These are phyloP conservation scores for Lontra canadensis DNA, from an alignment of 2,113 vertebrate species.

Conservation along the genomic window DNA sequence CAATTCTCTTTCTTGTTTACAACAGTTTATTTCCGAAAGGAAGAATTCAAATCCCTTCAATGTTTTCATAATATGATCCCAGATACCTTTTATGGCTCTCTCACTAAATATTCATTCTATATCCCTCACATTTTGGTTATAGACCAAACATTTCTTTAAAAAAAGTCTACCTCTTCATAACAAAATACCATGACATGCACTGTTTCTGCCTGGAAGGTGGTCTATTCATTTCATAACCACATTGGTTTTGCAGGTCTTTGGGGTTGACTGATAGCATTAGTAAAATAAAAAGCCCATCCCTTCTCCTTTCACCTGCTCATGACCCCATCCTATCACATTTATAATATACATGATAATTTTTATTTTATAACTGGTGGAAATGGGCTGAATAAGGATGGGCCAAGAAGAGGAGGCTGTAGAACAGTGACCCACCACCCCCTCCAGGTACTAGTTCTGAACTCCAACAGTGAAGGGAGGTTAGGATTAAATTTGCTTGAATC, in stretches of 20 bases:
- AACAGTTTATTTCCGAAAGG: neutral
- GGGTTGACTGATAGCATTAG: neutral
- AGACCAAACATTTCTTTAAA: neutral
- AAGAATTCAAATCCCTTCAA: neutral
- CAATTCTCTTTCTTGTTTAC: neutral
- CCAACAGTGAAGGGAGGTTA: neutral
- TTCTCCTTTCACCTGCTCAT: neutral
- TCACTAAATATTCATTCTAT: neutral
- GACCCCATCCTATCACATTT: neutral
- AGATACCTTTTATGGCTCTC: neutral
- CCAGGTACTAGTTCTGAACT: neutral
- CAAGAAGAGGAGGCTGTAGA: neutral
- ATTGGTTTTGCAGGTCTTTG: neutral
- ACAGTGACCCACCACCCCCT: rapidly evolving
- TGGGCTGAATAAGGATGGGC: neutral
- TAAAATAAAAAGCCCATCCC: neutral
- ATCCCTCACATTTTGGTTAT: neutral
- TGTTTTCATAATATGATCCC: neutral
- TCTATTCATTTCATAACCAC: neutral
- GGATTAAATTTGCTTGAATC: neutral
- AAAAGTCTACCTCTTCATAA: neutral
- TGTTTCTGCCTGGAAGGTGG: neutral
- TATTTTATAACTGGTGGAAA: neutral
- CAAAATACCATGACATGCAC: neutral
- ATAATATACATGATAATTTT: neutral